phyloP scores from a whole-genome alignment of 2,797 vertebrate genomes.

The Rhinoraja longicauda region DNA sequence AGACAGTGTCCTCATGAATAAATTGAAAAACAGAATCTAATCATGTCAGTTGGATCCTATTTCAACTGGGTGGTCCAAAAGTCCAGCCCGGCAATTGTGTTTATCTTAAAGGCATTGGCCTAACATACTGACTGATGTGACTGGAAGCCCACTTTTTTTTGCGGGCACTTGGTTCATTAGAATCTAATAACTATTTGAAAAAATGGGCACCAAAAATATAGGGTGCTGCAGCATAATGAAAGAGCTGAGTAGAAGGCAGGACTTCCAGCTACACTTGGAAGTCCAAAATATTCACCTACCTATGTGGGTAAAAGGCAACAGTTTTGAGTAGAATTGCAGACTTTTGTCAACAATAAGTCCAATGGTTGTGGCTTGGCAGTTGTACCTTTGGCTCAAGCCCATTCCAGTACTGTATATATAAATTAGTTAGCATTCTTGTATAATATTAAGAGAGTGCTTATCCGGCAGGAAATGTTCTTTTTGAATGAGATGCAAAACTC shows the following conservation, averaged over 20 bases:
- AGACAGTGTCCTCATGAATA: neutral
- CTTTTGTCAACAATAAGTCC: too few species aligned
- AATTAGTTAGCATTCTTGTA: neutral
- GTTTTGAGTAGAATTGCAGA: too few species aligned
- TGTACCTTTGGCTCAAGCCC: neutral
- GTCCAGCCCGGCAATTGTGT: neutral
- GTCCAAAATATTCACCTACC: too few species aligned
- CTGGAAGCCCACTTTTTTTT: neutral
- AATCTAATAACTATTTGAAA: neutral
- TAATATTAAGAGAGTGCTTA: neutral
- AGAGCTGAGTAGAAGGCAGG: too few species aligned
- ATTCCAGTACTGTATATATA: neutral
- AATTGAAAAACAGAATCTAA: neutral
- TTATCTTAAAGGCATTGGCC: neutral
- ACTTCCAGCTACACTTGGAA: too few species aligned
- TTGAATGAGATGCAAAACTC: neutral
- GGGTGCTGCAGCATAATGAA: neutral
- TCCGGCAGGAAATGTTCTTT: neutral
- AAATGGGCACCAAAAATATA: neutral
- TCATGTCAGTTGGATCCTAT: neutral
- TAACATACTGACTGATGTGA: neutral
- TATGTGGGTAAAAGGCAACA: too few species aligned
- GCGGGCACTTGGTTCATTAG: neutral
- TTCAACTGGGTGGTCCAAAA: neutral
- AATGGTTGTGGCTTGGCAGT: neutral